phyloP scores from a whole-genome alignment of 2,888 invertebrate species.

The Rhagonycha lutea region DNA sequence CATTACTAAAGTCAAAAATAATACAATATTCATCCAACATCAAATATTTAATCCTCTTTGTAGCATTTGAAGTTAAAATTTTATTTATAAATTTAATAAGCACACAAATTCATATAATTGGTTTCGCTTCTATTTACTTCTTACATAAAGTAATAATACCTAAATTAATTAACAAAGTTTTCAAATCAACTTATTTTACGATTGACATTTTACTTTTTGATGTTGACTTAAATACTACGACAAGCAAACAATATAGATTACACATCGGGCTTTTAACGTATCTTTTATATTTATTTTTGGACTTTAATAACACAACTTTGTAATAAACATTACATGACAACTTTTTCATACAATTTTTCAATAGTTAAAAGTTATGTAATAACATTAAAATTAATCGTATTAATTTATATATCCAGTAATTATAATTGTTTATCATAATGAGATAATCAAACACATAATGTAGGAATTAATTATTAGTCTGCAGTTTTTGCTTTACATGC shows the following conservation, averaged over 20 bases:
- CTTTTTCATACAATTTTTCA: not conserved
- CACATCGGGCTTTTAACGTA: not conserved
- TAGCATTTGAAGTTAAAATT: not conserved
- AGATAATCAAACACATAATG: too few species aligned
- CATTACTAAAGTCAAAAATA: not conserved
- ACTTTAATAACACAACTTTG: not conserved
- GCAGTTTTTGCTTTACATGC: too few species aligned
- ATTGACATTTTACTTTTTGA: not conserved
- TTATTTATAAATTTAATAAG: not conserved
- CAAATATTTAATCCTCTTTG: not conserved
- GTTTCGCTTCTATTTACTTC: not conserved
- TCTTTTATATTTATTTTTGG: not conserved
- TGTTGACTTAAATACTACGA: not conserved
- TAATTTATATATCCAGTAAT: not conserved
- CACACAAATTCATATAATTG: not conserved
- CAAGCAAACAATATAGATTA: not conserved
- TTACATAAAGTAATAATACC: not conserved
- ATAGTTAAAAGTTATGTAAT: not conserved
- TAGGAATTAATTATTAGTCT: too few species aligned
- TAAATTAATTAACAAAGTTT: not conserved
- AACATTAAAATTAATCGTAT: not conserved
- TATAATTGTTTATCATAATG: too few species aligned
- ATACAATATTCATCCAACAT: not conserved
- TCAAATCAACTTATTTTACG: not conserved
- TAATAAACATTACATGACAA: not conserved